Base-by-base conservation (phyloP, 1,140 invertebrate species). In the Protaetia brevitarsis region DNA sequence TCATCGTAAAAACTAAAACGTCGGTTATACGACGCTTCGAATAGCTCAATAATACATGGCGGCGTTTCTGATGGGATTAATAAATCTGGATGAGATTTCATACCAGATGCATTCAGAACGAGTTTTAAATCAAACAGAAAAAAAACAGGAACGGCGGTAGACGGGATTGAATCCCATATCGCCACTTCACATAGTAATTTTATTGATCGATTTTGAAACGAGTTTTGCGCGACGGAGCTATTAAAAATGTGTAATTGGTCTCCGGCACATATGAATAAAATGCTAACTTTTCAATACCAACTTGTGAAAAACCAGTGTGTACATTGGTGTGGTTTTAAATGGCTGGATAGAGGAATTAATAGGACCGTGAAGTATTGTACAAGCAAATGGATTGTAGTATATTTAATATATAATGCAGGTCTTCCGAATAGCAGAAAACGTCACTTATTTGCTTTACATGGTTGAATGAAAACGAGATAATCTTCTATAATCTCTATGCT, bases 11-110 rank as follows among this genome's bases (percentile, higher is more conserved):
- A 31, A 31, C 26, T 59, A 29, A 59, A 59, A 27, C 57, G 27
- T 59, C 57, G 57, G 13, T 59, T 59, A 59, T 59, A 59, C n/a
- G 57, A 29, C 57, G 57, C 57, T 31, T n/a, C 57, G 57, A 59
- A 59, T 19, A 16, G 26, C 57, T 59, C 30, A 59, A 59, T 59
- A 59, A 59, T 27, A 59, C 57, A 27, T 30, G 13, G 26, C 16
- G 16, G 29, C 11, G 26, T 28, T 23, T 31, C 57, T 28, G 29
- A 13, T 27, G 57, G 26, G 57, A 59, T 59, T 30, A 59, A 59
- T 59, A 59, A 29, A 59, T 29, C 57, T 23, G 16, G 19, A 51
- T 51, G 41, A 11, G 41, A 51, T 51, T 51, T 23, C 41, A 51
- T 51, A 51, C 1, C 41, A 19, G 19, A 51, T 51, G 41, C 41